Base-by-base conservation (phyloP, 2,113 vertebrate species). In the Zosterops japonicus region DNA sequence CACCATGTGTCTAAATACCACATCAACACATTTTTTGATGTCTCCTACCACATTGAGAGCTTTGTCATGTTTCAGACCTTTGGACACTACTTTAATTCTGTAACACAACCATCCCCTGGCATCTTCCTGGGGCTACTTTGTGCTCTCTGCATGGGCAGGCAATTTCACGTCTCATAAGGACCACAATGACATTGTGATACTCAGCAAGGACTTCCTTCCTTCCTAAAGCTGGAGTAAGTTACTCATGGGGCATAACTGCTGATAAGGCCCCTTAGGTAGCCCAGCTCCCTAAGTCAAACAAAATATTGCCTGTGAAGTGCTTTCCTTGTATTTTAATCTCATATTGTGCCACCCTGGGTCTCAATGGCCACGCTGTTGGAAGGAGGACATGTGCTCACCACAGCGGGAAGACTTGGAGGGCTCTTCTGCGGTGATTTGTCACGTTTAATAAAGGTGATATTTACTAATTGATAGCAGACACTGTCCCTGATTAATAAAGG, bases 391-490 rank as follows among this genome's bases (percentile, higher is more conserved):
- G 35, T 50, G 39, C 21, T 88, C 65, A 14, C 23, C 50, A 2
- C 2, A 6, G 27, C 0, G 2, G 69, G 52, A 55, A 25, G 25
- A 22, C 31, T 52, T 0, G 0, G 7, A 1, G 1, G 0, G 1
- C 21, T 90, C 70, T 27, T 41, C 44, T 61, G 28, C 0, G 1
- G 56, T 25, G 46, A 3, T 90, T 84, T 79, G 46, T 36, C 1
- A 0, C n/a, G 63, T 61, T 46, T 42, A 49, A 15, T 76, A 23
- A 55, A 86, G 81, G 59, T 35, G n/a, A 59, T 59, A 6, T 59
- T 59, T 84, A 39, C 4, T 4, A 50, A 22, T 22, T 3, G 11
- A 29, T 18, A 52, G 53, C 1, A 6, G 10, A 53, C 52, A 46
- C 46, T 46, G 46, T 46, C 46, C 39, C 39, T 39, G 39, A 39